Conservation (phyloP, 2,797 vertebrate species). For the Dicrostonyx torquatus region DNA sequence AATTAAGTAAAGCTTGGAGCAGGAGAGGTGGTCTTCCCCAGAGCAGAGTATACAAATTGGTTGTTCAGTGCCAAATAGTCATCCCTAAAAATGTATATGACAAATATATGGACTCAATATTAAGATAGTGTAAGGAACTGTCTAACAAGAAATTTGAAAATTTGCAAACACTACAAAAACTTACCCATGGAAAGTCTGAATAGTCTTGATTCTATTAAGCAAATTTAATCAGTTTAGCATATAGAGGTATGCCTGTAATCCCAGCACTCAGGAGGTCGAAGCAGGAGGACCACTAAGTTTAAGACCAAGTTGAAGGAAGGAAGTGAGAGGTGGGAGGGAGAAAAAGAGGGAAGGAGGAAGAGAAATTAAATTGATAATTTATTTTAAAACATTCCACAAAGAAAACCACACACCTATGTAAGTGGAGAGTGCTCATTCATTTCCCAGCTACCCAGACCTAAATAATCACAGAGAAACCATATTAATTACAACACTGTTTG, state of each 20-base stretch:
- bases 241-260: background rate
- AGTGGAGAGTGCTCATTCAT: no score
- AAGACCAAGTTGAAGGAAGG: background rate
- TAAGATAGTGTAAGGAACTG: background rate
- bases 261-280: background rate
- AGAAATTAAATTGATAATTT: background rate
- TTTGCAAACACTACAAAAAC: slow-evolving; percentile 3
- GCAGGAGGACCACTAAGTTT: background rate
- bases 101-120: background rate
- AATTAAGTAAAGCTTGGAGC: background rate
- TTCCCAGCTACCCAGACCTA: no score
- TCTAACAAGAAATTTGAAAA: slow-evolving; percentile 26
- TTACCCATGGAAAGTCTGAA: background rate
- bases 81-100: background rate
- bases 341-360: accelerated
- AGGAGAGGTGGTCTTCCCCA: background rate
- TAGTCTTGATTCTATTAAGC: background rate
- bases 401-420: slow-evolving; percentile 25
- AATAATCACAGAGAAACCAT: no score
- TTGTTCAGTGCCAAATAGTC: background rate
- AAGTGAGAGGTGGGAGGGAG: accelerated
- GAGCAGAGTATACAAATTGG: background rate
- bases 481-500: no score
- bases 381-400: background rate
- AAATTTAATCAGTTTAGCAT: background rate